A percentile compares a stretch with the other conserved stretches of the same genome.
phyloP scores from a whole-genome alignment of 1,140 invertebrate species.

The Latrodectus geometricus region DNA sequence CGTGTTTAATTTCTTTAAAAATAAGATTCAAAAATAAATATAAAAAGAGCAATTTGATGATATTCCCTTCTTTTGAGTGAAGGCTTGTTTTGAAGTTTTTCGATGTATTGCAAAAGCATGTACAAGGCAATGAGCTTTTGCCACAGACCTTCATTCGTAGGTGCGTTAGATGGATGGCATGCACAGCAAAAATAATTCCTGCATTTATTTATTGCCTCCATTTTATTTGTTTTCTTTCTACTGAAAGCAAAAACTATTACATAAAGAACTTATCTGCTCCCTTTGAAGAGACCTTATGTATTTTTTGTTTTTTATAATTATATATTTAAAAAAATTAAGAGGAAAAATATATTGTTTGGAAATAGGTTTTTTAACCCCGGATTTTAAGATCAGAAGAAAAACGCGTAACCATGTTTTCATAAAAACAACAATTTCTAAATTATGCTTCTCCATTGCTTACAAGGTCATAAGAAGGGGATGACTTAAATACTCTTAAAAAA shows the following conservation, averaged over 20 bases:
- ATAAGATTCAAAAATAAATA: no score
- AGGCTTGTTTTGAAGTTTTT: no score
- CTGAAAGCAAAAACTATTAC: no score
- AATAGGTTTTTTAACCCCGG: constrained; percentile 57
- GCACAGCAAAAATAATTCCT: constrained; percentile 27
- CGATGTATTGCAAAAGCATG: no score
- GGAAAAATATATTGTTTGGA: background rate
- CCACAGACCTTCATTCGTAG: no score
- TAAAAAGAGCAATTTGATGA: no score
- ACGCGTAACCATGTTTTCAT: constrained; percentile 47
- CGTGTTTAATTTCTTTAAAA: no score
- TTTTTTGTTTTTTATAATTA: constrained; percentile 6
- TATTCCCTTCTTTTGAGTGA: no score
- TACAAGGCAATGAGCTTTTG: no score
- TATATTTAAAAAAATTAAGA: constrained; percentile 24
- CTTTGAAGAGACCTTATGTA: background rate
- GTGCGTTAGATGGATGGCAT: no score
- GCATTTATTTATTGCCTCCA: constrained; percentile 48
- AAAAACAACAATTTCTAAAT: constrained; percentile 50
- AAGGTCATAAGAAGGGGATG: constrained; percentile 20
- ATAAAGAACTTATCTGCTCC: no score
- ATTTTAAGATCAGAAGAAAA: constrained; percentile 9
- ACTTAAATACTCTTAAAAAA: constrained; percentile 29
- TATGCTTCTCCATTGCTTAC: constrained; percentile 9
- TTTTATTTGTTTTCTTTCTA: constrained; percentile 3